Base-by-base conservation (phyloP, 30 jellyfish, hydroid and myxozoan species). In the Turritopsis rubra region DNA sequence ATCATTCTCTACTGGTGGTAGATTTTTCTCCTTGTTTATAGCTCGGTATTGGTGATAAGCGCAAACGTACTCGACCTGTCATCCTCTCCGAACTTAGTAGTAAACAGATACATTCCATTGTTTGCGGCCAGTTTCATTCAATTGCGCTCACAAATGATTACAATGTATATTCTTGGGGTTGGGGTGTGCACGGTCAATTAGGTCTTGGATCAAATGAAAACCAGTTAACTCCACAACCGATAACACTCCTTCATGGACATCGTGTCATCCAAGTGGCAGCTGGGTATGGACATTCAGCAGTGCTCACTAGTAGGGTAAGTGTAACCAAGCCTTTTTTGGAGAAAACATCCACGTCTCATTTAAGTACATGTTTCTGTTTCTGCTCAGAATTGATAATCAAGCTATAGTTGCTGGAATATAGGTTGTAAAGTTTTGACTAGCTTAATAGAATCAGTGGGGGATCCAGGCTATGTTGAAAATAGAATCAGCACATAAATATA, bases 121-220 rank as follows among this genome's bases (percentile, higher is more conserved):
- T 88, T 9, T 93, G 97, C 1, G 98, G 98, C 26, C 80, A 86
- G 75, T 92, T 87, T 79, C 98, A 92, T 74, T 85, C 98, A 17
- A 87, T 92, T 23, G 98, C 98, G 7, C 78, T 92, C 19, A 81
- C 88, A 30, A 81, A 93, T 21, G 95, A 92, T 75, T 68, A 87
- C 83, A 85, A 87, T 60, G 96, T 81, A 5, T 92, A 89, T 89
- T 85, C 96, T 24, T 92, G 98, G 98, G 98, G 98, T 0, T 92
- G 98, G 98, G 98, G 98, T 72, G 88, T 92, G 72, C 98, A 92
- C 73, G 98, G 98, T 27, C 98, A 92, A 72, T 83, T 92, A 19
- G 98, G 96, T 1, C 76, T 85, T 23, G 68, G 75, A 16, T 81
- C 92, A 4, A 93, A 86, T 54, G 98, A 92, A 80, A 92, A 92